phyloP scores from a whole-genome alignment of 2,113 vertebrate genomes.

The Ciconia stormi region DNA sequence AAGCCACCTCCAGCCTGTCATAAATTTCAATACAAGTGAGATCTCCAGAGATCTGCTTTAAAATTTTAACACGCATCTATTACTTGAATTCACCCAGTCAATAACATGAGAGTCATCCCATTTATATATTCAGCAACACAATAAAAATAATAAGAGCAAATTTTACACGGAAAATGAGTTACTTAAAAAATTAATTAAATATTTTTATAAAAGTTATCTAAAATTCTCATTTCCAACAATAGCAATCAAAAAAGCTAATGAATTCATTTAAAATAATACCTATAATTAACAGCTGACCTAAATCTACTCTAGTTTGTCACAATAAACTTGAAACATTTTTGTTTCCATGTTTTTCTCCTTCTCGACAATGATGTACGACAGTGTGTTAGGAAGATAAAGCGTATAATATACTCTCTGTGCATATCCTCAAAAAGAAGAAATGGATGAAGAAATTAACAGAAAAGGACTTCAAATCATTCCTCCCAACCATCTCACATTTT shows the following conservation, averaged over 20 bases:
- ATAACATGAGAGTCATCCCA: not conserved
- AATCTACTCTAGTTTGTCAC: not conserved
- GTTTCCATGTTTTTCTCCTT: not conserved
- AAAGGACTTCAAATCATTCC: not conserved
- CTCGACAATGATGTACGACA: not conserved
- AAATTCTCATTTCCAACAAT: not conserved
- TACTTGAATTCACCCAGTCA: not conserved
- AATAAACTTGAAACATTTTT: not conserved
- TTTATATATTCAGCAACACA: not conserved
- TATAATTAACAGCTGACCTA: not conserved
- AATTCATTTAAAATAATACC: not conserved
- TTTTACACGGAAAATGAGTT: not conserved
- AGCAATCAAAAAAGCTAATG: accelerated
- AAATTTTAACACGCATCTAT: not conserved
- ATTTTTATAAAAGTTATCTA: not conserved
- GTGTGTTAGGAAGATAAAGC: not conserved
- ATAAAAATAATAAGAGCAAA: not conserved
- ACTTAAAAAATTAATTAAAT: not conserved
- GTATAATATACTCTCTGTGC: not conserved
- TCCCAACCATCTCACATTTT: not conserved
- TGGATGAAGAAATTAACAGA: not conserved
- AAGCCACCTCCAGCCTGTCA: not conserved
- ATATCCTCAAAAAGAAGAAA: not conserved
- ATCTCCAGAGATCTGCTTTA: not conserved
- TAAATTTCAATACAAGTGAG: not conserved